phyloP scores from a whole-genome alignment of 2,113 vertebrate species.

The Pyrgilauda ruficollis region DNA sequence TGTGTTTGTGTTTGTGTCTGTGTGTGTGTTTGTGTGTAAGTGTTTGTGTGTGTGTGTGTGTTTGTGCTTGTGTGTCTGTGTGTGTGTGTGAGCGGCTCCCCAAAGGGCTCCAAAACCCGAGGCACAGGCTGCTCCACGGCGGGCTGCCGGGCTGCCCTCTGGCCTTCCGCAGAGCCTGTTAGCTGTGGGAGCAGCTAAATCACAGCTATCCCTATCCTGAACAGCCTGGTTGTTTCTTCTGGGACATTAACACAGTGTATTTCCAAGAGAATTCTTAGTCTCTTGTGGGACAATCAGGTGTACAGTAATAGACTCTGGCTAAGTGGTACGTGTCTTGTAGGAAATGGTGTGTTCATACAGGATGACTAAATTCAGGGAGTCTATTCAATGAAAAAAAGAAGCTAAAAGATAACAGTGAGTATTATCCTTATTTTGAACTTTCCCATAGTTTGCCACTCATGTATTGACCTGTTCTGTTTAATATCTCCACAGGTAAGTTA shows the following conservation, averaged over 20 bases:
- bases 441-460: background rate
- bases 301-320: background rate
- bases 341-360: background rate
- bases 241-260: accelerated
- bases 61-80: accelerated
- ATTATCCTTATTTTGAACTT: background rate
- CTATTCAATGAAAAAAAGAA: background rate
- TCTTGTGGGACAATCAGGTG: background rate
- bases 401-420: background rate
- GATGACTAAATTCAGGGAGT: background rate
- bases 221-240: accelerated
- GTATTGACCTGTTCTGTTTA: background rate
- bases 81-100: background rate
- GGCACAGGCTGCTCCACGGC: accelerated
- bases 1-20: background rate
- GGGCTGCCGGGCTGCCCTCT: accelerated
- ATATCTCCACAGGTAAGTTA: background rate
- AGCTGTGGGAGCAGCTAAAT: accelerated
- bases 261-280: background rate
- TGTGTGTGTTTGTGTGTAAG: no score
- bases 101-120: accelerated
- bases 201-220: accelerated
- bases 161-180: accelerated
- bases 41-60: background rate
- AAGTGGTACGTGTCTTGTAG: background rate